These are phyloP conservation scores for Eucidaris tribuloides DNA, from an alignment of 35 echinoderm and acorn worm genomes.

Conservation along the genomic window DNA sequence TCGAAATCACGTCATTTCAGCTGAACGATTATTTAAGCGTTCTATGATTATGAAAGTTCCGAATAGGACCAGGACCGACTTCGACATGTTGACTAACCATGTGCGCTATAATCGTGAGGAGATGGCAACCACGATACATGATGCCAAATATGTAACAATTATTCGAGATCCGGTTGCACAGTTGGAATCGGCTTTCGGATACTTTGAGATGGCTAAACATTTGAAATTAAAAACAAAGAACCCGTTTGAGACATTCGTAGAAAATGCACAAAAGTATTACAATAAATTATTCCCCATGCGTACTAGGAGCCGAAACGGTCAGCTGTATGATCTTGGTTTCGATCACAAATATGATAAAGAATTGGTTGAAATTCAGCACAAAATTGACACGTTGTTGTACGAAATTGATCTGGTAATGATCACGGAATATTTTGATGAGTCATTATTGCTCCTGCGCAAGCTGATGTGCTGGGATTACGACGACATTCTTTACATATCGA, in stretches of 20 bases:
- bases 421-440: constrained; percentile 55
- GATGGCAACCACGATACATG: constrained; percentile 28
- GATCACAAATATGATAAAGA: constrained; percentile 32
- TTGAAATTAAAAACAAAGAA: constrained; percentile 7
- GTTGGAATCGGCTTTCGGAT: constrained; percentile 63
- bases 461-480: constrained; percentile 43
- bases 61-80: background rate
- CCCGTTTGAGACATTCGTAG: constrained; percentile 53
- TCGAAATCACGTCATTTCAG: background rate
- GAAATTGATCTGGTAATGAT: constrained; percentile 37
- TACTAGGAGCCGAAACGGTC: background rate
- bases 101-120: constrained; percentile 57
- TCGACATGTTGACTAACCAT: constrained; percentile 57
- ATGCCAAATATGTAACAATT: constrained; percentile 64
- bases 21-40: background rate
- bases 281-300: background rate
- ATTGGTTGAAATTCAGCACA: background rate
- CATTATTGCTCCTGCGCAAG: constrained; percentile 20
- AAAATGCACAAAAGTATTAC: background rate
- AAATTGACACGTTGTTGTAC: background rate
- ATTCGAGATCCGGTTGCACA: constrained; percentile 55
- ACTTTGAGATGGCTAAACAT: constrained; percentile 40
- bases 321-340: constrained; percentile 31
- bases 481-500: constrained; percentile 35
- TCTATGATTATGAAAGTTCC: constrained; percentile 7